Evolutionary conservation across 2,888 invertebrate genomes (phyloP).

Genomic region (Dolomedes plantarius): DNA sequence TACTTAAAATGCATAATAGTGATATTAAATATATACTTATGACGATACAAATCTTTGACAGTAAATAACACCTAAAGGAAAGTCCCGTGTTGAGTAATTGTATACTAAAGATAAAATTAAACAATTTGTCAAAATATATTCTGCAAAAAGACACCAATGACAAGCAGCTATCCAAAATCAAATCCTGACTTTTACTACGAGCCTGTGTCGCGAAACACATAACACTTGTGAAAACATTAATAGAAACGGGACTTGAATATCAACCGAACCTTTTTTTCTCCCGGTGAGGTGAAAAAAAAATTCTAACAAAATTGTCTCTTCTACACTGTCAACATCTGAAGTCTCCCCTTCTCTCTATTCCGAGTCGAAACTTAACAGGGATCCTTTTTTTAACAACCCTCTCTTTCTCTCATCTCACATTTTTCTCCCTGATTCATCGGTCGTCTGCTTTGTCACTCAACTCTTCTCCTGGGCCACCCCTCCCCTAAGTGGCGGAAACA

Average conservation of each 20-base stretch:
- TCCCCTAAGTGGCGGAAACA: slow-evolving; percentile 68
- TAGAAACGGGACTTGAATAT: not conserved
- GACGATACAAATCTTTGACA: too few relatives aligned
- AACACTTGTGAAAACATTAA: slow-evolving; percentile 12
- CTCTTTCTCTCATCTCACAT: slow-evolving; percentile 26
- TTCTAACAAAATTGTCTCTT: not conserved
- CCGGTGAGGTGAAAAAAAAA: not conserved
- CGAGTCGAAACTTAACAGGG: slow-evolving; percentile 52
- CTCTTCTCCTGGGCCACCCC: slow-evolving; percentile 31
- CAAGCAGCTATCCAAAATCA: not conserved
- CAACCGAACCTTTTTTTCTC: not conserved
- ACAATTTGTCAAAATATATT: not conserved
- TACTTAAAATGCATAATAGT: too few relatives aligned
- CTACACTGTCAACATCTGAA: slow-evolving; percentile 16
- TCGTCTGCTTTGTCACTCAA: slow-evolving; percentile 68
- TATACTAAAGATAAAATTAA: not conserved
- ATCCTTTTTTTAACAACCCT: slow-evolving; percentile 38
- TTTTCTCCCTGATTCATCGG: slow-evolving; percentile 66
- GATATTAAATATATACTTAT: too few relatives aligned
- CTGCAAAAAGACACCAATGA: not conserved
- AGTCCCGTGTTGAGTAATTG: too few relatives aligned
- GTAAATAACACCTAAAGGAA: too few relatives aligned
- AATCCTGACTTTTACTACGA: not conserved
- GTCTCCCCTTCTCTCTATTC: slow-evolving; percentile 4
- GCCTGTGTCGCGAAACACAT: not conserved